Conservation (phyloP, 1,140 invertebrate species). For the Coenobita brevimanus region DNA sequence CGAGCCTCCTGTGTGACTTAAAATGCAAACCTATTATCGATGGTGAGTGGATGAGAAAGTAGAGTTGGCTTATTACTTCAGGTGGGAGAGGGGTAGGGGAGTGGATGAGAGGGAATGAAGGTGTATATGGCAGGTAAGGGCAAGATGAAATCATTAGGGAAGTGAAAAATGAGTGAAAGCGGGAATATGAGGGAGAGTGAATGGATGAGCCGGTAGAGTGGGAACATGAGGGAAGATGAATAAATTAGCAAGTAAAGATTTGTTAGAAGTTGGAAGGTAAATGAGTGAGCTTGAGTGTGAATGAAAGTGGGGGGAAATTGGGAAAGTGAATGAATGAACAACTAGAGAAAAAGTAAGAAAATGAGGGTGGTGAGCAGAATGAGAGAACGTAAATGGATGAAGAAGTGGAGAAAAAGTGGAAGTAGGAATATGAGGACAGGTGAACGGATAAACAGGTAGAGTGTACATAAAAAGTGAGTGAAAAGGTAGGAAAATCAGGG, state of each 20-base stretch:
- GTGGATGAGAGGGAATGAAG: not conserved
- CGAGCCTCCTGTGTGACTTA: too few species aligned
- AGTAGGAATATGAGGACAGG: too few species aligned
- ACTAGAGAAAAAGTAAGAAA: not conserved
- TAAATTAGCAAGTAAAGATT: not conserved
- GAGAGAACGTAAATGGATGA: not conserved
- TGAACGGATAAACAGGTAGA: too few species aligned
- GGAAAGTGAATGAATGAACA: not conserved
- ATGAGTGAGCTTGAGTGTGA: not conserved
- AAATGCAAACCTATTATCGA: too few species aligned
- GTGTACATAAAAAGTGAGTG: too few species aligned
- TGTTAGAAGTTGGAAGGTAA: not conserved
- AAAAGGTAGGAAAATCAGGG: too few species aligned
- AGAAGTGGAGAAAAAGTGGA: not conserved
- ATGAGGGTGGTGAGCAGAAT: not conserved
- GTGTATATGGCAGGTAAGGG: not conserved
- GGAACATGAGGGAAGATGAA: not conserved
- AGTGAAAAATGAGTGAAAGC: not conserved
- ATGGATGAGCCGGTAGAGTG: not conserved
- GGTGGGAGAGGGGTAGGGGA: not conserved
- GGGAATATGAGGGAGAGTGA: not conserved
- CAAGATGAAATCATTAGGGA: not conserved
- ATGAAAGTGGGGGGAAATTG: not conserved
- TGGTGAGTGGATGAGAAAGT: too few species aligned
- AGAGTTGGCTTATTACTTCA: too few species aligned